Base-by-base conservation (phyloP, 2,113 vertebrate genomes). In the Otis tarda region DNA sequence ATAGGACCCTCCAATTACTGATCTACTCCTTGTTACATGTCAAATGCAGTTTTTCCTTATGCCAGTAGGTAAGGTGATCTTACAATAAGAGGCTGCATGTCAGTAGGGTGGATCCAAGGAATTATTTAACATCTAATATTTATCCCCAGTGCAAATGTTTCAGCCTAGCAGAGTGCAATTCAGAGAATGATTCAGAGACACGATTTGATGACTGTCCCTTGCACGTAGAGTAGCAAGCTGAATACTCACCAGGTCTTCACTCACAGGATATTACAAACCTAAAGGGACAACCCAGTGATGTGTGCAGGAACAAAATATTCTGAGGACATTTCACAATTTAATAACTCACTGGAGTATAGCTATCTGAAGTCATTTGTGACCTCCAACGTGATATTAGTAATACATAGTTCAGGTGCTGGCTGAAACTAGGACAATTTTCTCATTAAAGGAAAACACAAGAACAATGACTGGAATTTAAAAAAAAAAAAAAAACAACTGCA, bases 291-390 rank as follows among this genome's bases (percentile, higher is more conserved):
- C 28, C 8, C 74, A 75, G 63, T 87, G 71, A 84, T 61, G 14
- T 80, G 64, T 77, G 45, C 69, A 89, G 56, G 47, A 65, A 87
- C 37, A 93, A 63, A 94, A 93, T 82, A 94, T 64, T 96, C 74
- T 76, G 55, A 95, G 68, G 39, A 59, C 37, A 67, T 49, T 67
- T 96, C 59, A 73, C 43, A 92, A 77, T 96, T 97, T 96, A 89
- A 96, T 94, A 90, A 94, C 3, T 31, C 45, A 56, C 47, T 77
- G 43, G 27, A 77, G 31, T 84, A 83, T 37, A 59, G 67, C 67
- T 90, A 73, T 71, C 31, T 15, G 43, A 53, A 90, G 77, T 70
- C 7, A 79, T 71, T 70, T 92, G 27, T 92, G 71, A 93, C 49
- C 33, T 93, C 28, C 25, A 67, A 16, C 17, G 45, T 64, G 47